Base-by-base conservation (phyloP, 1,140 invertebrate genomes). In the Drosophila eugracilis region DNA sequence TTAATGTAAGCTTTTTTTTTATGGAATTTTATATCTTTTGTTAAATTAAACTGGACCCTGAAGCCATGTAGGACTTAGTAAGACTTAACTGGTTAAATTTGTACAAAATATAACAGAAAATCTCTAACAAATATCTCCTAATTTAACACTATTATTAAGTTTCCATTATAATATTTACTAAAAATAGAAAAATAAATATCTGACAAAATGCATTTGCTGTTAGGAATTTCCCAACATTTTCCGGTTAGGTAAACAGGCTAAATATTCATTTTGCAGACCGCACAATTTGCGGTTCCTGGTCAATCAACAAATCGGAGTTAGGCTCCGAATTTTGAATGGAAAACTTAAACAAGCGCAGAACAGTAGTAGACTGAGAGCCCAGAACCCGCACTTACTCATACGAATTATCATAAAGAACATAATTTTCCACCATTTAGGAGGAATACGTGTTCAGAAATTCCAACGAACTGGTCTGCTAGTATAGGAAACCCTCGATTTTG, bases 351-450 rank as follows among this genome's bases (percentile, higher is more conserved):
- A 37, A 59, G 60, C 7, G n/a, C 4, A 6, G 15, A 14, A 17
- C 21, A 21, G 28, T 30, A 47, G n/a, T 9, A n/a, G 36, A 17
- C 26, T 30, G 34, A 32, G 44, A 50, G 17, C 45, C 48, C 26
- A 45, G 22, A 52, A 44, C 26, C 39, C 50, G n/a, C 44, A 80
- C 77, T 54, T 50, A 42, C 77, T 67, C 71, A 55, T n/a, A 44
- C 28, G 42, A 86, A 86, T 86, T 88, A 86, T 78, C 78, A 88
- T 78, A 81, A 88, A 81, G 78, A 77, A 88, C 77, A 77, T 88
- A 75, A 81, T 88, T 78, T 78, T 75, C 74, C 60, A 48, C 59
- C 63, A 75, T 85, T 86, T 71, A 58, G 49, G 72, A 53, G 69
- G 52, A 66, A 66, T 62, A 65, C 70, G 57, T 69, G 57, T 62